Conservation (phyloP, 2,797 vertebrate species). For the Trachurus trachurus region DNA sequence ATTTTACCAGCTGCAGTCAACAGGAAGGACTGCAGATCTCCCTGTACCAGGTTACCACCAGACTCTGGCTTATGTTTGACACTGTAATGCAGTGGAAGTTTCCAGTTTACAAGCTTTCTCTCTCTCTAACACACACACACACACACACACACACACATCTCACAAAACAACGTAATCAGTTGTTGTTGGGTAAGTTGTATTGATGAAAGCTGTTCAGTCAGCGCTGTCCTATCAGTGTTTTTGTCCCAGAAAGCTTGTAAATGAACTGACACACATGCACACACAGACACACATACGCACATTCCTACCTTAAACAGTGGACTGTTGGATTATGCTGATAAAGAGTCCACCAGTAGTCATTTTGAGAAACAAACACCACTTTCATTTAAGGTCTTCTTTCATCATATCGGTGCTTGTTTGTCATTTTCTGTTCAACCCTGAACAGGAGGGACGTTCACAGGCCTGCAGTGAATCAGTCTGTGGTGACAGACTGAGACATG, state of each 20-base stretch:
- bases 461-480: too few relatives aligned
- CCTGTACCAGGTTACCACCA: not conserved
- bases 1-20: not conserved
- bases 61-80: slow-evolving; percentile 36
- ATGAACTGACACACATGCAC: not conserved
- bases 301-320: not conserved
- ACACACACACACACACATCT: not conserved
- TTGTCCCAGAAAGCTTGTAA: slow-evolving; percentile 23
- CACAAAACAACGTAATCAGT: slow-evolving; percentile 32
- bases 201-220: slow-evolving; percentile 23
- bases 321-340: too few relatives aligned
- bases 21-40: slow-evolving; percentile 22
- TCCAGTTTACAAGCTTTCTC: not conserved
- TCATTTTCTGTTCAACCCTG: too few relatives aligned
- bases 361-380: too few relatives aligned
- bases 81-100: not conserved
- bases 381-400: too few relatives aligned
- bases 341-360: too few relatives aligned
- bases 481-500: too few relatives aligned
- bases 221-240: slow-evolving; percentile 45
- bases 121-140: not conserved
- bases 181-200: slow-evolving; percentile 30
- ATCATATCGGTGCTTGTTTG: too few relatives aligned
- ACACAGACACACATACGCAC: not conserved
- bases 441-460: too few relatives aligned